phyloP scores from a whole-genome alignment of 1,140 invertebrate species.

The Danaus plexippus region DNA sequence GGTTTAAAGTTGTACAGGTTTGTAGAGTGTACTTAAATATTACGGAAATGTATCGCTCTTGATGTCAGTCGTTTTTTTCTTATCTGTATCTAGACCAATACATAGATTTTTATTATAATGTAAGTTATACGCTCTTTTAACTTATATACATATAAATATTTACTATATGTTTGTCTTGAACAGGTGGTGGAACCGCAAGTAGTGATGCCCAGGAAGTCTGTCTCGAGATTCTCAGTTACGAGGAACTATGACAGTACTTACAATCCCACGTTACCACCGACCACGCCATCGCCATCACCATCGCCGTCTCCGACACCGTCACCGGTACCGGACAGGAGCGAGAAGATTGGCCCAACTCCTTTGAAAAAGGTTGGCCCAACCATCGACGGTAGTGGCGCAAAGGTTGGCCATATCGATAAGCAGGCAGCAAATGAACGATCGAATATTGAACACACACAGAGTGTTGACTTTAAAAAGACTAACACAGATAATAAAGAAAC shows the following conservation, averaged over 20 bases:
- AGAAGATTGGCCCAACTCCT: no score
- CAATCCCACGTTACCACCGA: conserved; percentile 31
- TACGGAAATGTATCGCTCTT: no score
- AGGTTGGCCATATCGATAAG: no score
- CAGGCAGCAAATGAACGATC: no score
- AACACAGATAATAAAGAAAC: no score
- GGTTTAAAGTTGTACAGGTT: conserved; percentile 64
- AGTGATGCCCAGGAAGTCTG: conserved; percentile 30
- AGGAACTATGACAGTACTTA: conserved; percentile 58
- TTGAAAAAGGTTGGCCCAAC: no score
- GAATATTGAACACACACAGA: no score
- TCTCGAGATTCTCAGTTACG: conserved; percentile 59
- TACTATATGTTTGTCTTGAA: conserved; percentile 8
- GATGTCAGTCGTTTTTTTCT: no score
- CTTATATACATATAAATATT: conserved; percentile 4
- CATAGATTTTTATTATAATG: neutral
- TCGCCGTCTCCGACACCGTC: conserved; percentile 16
- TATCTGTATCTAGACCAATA: no score
- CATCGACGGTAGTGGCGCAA: no score
- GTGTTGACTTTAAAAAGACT: no score
- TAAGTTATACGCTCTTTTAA: neutral
- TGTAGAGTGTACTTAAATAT: neutral
- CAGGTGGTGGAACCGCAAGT: conserved; percentile 56
- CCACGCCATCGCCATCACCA: conserved; percentile 21
- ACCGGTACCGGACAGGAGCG: conserved; percentile 9